These are phyloP conservation scores for Brachionus koreanus DNA, from an alignment of 1,140 invertebrate species.

Conservation along the genomic window DNA sequence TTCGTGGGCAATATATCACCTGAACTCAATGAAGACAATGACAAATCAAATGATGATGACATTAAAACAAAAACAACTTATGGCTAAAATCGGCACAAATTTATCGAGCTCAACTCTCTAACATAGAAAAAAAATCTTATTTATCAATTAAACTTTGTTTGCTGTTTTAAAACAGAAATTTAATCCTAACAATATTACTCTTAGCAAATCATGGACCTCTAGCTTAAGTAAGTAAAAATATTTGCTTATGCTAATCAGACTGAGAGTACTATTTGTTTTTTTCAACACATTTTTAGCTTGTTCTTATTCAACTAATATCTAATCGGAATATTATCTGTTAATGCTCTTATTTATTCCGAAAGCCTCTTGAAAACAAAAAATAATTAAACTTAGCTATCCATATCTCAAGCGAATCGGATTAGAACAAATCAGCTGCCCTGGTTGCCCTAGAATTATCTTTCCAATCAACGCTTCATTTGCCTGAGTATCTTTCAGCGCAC, in stretches of 20 bases:
- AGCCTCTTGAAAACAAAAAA: background rate
- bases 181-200: background rate
- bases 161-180: background rate
- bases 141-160: background rate
- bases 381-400: background rate
- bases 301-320: background rate
- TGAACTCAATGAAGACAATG: background rate
- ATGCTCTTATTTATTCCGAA: background rate
- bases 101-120: background rate
- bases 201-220: background rate
- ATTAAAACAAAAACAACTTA: slow-evolving; percentile 1
- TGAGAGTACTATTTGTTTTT: background rate
- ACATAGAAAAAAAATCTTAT: background rate
- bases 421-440: background rate
- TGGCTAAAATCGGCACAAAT: background rate
- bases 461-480: background rate
- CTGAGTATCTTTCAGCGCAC: background rate
- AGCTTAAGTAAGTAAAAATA: background rate
- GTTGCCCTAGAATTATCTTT: background rate
- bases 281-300: background rate
- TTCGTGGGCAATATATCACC: background rate
- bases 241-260: background rate
- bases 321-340: slow-evolving; percentile 3
- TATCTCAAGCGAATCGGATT: background rate
- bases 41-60: slow-evolving; percentile 15